A percentile compares a stretch with the other conserved stretches of the same genome.
phyloP scores from a whole-genome alignment of 2,113 vertebrate genomes.

The Bettongia penicillata region DNA sequence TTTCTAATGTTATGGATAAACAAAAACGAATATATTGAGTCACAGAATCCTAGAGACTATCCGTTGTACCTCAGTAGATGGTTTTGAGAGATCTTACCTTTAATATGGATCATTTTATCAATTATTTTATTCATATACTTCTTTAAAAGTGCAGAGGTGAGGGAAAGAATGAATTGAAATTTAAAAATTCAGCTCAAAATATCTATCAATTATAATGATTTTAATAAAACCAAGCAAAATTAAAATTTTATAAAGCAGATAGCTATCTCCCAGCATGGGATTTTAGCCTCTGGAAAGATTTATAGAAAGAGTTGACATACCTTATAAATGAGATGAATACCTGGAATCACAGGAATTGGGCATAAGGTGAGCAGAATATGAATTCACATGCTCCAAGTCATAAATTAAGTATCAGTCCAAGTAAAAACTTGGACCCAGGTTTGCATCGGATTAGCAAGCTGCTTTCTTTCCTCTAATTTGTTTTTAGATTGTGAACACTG shows the following conservation, averaged over 20 bases:
- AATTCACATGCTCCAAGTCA: neutral
- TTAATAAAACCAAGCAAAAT: neutral
- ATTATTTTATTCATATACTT: neutral
- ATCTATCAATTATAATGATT: neutral
- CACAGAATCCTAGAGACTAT: neutral
- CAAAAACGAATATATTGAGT: neutral
- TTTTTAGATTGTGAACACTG: neutral
- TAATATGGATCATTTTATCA: neutral
- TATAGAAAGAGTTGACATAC: neutral
- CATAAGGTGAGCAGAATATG: neutral
- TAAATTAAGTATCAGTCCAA: neutral
- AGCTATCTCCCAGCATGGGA: neutral
- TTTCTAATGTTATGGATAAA: neutral
- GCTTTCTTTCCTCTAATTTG: neutral
- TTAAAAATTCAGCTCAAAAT: neutral
- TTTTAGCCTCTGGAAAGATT: neutral
- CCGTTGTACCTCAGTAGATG: neutral
- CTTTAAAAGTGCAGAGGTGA: neutral
- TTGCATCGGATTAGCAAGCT: neutral
- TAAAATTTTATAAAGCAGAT: neutral
- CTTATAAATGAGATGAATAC: neutral
- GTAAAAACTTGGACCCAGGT: neutral
- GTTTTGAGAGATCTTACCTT: neutral
- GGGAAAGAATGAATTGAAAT: neutral
- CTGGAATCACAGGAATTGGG: neutral